A percentile compares a stretch with the other conserved stretches of the same genome.
These are phyloP conservation scores for Agrochola circellaris DNA, from an alignment of 2,888 invertebrate species.

Conservation along the genomic window DNA sequence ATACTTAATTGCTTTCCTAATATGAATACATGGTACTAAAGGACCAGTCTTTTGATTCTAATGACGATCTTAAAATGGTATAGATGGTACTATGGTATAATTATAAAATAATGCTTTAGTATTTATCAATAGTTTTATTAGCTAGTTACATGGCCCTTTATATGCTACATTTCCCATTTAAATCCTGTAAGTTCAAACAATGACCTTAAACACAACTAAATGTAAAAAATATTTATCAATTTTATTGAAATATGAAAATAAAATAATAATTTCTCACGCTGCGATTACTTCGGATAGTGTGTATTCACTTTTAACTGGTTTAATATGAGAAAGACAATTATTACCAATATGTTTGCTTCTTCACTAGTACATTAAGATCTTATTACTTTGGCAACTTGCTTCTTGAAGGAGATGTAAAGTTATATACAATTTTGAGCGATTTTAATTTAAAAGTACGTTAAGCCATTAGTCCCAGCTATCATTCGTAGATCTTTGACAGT, in stretches of 20 bases:
- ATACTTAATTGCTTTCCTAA: constrained; percentile 37
- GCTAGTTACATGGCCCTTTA: background rate
- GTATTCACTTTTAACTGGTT: constrained; percentile 34
- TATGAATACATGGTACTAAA: constrained; percentile 1
- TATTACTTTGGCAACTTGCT: background rate
- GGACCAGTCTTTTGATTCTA: background rate
- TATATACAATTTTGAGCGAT: background rate
- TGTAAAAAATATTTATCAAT: no score
- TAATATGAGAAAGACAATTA: constrained; percentile 27
- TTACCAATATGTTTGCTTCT: constrained; percentile 21
- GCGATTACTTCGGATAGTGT: constrained; percentile 23
- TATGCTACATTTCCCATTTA: background rate
- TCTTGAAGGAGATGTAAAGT: background rate
- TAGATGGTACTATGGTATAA: background rate
- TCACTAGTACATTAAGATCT: constrained; percentile 10
- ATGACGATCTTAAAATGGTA: background rate
- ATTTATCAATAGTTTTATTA: background rate
- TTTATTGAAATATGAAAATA: constrained; percentile 18
- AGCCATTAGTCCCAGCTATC: background rate
- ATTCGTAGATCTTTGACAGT: background rate
- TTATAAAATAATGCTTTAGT: background rate
- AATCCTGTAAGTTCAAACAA: constrained; percentile 1
- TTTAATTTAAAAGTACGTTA: background rate
- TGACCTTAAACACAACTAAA: background rate
- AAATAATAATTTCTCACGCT: constrained; percentile 14